Conservation (phyloP, 2,113 vertebrate genomes). For the Sphyrna mokarran region DNA sequence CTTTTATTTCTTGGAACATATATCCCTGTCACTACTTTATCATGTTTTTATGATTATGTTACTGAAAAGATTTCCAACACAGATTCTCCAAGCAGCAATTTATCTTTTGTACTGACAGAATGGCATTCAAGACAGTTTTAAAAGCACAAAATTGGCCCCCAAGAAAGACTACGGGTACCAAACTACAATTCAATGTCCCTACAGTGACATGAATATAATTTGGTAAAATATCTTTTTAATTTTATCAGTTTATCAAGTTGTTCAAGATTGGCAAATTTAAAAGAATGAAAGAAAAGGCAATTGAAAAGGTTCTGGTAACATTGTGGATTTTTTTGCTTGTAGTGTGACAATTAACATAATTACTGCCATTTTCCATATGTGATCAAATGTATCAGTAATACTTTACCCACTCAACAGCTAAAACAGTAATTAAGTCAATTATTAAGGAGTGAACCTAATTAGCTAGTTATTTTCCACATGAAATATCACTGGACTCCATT, state of each 20-base stretch:
- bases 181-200: background rate
- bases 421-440: slow-evolving; percentile 16
- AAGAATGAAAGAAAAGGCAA: background rate
- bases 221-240: background rate
- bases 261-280: background rate
- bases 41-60: background rate
- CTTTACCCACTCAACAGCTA: background rate
- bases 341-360: background rate
- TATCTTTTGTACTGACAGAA: background rate
- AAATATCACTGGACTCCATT: background rate
- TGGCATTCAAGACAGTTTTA: background rate
- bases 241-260: slow-evolving; percentile 11
- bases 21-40: background rate
- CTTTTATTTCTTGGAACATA: background rate
- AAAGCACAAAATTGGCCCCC: background rate
- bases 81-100: background rate
- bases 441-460: slow-evolving; percentile 22
- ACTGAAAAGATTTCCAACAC: background rate
- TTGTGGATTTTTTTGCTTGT: background rate
- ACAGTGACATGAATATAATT: background rate
- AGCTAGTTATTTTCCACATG: background rate
- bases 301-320: background rate
- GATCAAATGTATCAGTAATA: background rate
- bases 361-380: background rate
- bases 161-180: background rate